Conservation (phyloP, 2,113 vertebrate genomes). For the Pipa parva region DNA sequence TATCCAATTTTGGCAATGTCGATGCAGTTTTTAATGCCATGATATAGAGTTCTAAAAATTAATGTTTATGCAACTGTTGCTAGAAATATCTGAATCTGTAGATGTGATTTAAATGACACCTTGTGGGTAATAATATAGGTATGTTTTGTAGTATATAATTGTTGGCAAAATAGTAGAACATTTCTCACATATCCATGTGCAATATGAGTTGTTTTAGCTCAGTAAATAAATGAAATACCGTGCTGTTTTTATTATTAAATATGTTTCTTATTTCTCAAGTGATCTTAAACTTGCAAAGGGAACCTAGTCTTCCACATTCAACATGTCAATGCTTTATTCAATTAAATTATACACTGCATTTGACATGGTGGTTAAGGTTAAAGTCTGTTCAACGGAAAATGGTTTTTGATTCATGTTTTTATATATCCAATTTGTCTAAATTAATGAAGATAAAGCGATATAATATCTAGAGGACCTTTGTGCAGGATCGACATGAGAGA, state of each 20-base stretch:
- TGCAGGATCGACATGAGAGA: slow-evolving; percentile 14
- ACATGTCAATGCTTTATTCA: slow-evolving; percentile 20
- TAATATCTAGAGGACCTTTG: slow-evolving; percentile 30
- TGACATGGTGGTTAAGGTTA: slow-evolving; percentile 31
- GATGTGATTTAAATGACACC: slow-evolving; percentile 22
- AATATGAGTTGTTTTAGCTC: slow-evolving; percentile 6
- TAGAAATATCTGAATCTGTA: background rate
- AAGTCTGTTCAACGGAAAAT: slow-evolving; percentile 15
- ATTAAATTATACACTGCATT: slow-evolving; percentile 37
- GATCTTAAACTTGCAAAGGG: slow-evolving; percentile 20
- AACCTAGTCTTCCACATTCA: slow-evolving; percentile 7
- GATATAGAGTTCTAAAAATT: no score
- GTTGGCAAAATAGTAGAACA: slow-evolving; percentile 31
- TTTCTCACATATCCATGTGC: background rate
- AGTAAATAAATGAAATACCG: slow-evolving; percentile 32
- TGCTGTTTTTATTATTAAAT: slow-evolving; percentile 34
- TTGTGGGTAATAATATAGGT: slow-evolving; percentile 3
- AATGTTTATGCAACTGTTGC: background rate
- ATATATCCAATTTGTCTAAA: slow-evolving; percentile 33
- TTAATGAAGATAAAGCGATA: slow-evolving; percentile 22
- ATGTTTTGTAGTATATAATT: slow-evolving; percentile 36
- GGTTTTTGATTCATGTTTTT: slow-evolving; percentile 27
- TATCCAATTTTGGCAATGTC: no score
- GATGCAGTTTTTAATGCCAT: no score
- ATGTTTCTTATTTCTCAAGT: slow-evolving; percentile 14